phyloP scores from a whole-genome alignment of 2,888 invertebrate species.

The Drosophila affinis region DNA sequence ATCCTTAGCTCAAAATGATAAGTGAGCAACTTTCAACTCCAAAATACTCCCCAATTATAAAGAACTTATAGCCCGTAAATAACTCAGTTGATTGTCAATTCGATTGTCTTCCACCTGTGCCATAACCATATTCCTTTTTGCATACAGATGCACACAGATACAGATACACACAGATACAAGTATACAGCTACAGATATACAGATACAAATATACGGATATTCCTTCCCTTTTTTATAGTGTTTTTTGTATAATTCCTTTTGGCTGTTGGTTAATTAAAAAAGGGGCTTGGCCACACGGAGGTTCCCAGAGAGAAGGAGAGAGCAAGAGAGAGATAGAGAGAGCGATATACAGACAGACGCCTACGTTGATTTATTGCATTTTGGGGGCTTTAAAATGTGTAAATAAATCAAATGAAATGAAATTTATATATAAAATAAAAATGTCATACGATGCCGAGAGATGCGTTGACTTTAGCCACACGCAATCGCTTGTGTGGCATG shows the following conservation, averaged over 20 bases:
- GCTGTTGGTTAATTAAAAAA: slow-evolving; percentile 50
- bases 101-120: slow-evolving; percentile 29
- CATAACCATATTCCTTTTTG: slow-evolving; percentile 38
- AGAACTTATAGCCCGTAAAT: slow-evolving; percentile 19
- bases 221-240: slow-evolving; percentile 1
- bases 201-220: not conserved
- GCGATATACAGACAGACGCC: slow-evolving; percentile 37
- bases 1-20: not conserved
- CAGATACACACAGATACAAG: not conserved
- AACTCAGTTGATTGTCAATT: slow-evolving; percentile 20
- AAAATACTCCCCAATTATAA: slow-evolving; percentile 8
- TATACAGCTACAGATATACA: not conserved
- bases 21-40: not conserved
- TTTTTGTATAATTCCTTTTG: slow-evolving; percentile 44
- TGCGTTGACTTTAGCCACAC: slow-evolving; percentile 17
- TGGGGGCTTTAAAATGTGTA: slow-evolving; percentile 54
- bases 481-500: slow-evolving; percentile 5
- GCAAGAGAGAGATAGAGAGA: not conserved
- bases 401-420: slow-evolving; percentile 69
- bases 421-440: slow-evolving; percentile 46
- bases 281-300: slow-evolving; percentile 38
- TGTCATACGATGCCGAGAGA: slow-evolving; percentile 23
- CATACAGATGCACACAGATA: slow-evolving; percentile 20
- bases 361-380: slow-evolving; percentile 67
- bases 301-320: not conserved